Conservation (phyloP, 1,140 invertebrate species). For the Sipha flava region DNA sequence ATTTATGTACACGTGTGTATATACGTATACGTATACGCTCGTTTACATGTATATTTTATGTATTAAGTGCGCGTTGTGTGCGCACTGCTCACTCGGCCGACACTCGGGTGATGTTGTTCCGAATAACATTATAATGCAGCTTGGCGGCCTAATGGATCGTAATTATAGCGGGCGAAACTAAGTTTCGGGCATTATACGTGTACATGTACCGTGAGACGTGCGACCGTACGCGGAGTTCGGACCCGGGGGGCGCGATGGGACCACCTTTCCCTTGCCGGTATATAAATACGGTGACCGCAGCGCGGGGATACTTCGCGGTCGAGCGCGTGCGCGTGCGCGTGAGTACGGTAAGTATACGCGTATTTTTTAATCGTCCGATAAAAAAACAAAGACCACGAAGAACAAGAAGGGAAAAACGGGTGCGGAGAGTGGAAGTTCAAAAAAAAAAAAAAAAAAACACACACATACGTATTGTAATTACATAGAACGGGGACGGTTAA, state of each 20-base stretch:
- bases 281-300: background rate
- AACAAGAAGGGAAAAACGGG: too few relatives aligned
- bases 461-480: background rate
- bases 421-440: too few relatives aligned
- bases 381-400: background rate
- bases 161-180: constrained; percentile 8
- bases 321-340: too few relatives aligned
- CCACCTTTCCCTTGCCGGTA: background rate
- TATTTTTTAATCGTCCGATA: background rate
- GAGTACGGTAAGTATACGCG: background rate
- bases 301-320: too few relatives aligned
- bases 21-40: background rate
- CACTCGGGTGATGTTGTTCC: background rate
- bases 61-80: background rate
- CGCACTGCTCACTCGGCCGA: too few relatives aligned
- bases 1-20: too few relatives aligned
- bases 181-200: background rate
- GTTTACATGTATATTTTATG: background rate
- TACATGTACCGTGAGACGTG: background rate
- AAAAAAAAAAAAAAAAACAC: too few relatives aligned
- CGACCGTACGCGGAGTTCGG: too few relatives aligned
- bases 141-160: constrained; percentile 13
- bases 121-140: constrained; percentile 3
- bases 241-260: background rate
- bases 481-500: background rate